Base-by-base conservation (phyloP, 2,888 invertebrate species). In the Patella pellucida region DNA sequence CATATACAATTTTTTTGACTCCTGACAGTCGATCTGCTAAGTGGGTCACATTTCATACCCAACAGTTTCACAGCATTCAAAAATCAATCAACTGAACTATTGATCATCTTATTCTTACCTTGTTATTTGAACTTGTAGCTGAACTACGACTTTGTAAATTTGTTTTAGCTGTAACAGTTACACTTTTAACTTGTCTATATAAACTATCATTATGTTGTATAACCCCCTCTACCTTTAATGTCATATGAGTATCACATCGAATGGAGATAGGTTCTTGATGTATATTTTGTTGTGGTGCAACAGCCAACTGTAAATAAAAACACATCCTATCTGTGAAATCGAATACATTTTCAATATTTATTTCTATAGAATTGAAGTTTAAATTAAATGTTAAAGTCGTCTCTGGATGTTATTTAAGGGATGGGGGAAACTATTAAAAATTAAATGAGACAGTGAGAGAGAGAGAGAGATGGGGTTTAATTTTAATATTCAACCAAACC, bases 191-290 rank as follows among this genome's bases (percentile, higher is more conserved):
- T 86, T 93, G 93, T 56, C 96, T 92, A 88, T 94, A 95, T 15
- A 95, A 90, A 7, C 94, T 94, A 83, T 89, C 82, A 19, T 89
- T 87, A 74, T 86, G 88, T 84, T 95, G 94, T 71, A 97, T 93
- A 1, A 98, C 97, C 0, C 98, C 98, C 91, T 98, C 98, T 2
- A 98, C 95, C 92, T 97, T 97, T 41, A 98, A 93, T 1, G 97
- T 96, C 77, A 98, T 93, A 83, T 96, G 95, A 83, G 96, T 87
- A 74, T 95, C 95, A 68, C 94, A 94, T 78, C 95, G 95, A 56
- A 97, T 94, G 79, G 95, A 93, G 71, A 97, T 95, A 70, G 95
- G 95, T 84, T 98, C 97, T 0, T 95, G 95, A 79, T 94, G 93
- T 62, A 94, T 94, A 72, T 95, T 92, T 0, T 96, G 95, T 87